Percentiles rank a stretch among this genome's conserved stretches.
Conservation (phyloP, 2,888 invertebrate genomes). For the Lymantria dispar region DNA sequence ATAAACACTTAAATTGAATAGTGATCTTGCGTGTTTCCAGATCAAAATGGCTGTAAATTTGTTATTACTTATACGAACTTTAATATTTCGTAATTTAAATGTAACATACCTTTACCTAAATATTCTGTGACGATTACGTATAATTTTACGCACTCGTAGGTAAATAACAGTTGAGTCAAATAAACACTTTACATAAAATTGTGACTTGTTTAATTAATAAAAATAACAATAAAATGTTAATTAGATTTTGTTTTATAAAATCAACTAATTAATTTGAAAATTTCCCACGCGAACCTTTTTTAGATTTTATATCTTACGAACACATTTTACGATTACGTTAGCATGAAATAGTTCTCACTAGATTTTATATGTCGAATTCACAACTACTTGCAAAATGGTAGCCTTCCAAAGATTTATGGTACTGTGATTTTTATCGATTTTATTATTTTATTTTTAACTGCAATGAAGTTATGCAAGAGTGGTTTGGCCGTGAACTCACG, state of each 20-base stretch:
- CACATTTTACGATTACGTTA: slow-evolving; percentile 23
- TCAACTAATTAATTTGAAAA: slow-evolving; percentile 21
- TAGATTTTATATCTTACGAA: slow-evolving; percentile 23
- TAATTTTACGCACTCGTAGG: background rate
- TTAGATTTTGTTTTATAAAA: slow-evolving; percentile 5
- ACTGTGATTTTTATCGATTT: slow-evolving; percentile 29
- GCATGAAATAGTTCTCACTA: slow-evolving; percentile 28
- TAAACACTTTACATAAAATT: background rate
- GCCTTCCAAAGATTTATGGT: slow-evolving; percentile 34
- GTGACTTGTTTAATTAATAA: background rate
- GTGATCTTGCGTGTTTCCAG: too few relatives aligned
- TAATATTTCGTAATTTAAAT: background rate
- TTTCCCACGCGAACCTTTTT: slow-evolving; percentile 32
- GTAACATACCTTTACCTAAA: background rate
- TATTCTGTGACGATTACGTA: background rate
- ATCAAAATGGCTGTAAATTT: too few relatives aligned
- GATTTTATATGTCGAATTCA: slow-evolving; percentile 25
- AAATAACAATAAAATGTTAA: background rate
- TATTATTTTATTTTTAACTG: slow-evolving; percentile 36
- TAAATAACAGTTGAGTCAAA: background rate
- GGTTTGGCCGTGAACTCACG: slow-evolving; percentile 60
- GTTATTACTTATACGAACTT: too few relatives aligned
- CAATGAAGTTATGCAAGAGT: slow-evolving; percentile 32
- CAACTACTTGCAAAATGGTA: slow-evolving; percentile 35
- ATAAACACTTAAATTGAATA: too few relatives aligned